phyloP scores from a whole-genome alignment of 64 coral and sea anemone species.

The Catalaphyllia jardinei region DNA sequence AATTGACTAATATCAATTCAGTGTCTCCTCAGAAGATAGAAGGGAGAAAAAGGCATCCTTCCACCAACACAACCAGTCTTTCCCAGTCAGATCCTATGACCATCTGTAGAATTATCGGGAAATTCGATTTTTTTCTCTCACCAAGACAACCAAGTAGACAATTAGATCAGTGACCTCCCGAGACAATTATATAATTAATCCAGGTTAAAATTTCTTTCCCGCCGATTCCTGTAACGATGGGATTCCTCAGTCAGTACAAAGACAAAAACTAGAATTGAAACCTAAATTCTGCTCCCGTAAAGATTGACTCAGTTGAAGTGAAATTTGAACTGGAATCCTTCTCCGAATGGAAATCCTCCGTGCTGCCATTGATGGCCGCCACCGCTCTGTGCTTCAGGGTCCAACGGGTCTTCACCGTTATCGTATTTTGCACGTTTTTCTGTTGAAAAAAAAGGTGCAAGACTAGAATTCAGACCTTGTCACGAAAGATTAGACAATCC shows the following conservation, averaged over 20 bases:
- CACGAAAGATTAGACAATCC: no score
- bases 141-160: not conserved
- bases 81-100: no score
- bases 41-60: not conserved
- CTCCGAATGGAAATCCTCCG: constrained; percentile 79
- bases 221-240: not conserved
- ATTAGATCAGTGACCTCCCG: not conserved
- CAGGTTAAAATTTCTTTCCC: not conserved
- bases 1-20: not conserved
- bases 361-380: constrained; percentile 78
- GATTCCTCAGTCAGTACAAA: not conserved
- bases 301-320: constrained; percentile 82
- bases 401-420: constrained; percentile 92
- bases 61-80: not conserved
- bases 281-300: not conserved
- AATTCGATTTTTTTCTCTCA: not conserved
- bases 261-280: not conserved
- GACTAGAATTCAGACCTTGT: not conserved
- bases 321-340: constrained; percentile 99
- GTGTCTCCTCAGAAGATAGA: not conserved
- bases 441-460: constrained; percentile 43
- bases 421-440: constrained; percentile 98
- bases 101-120: not conserved
- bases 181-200: not conserved
- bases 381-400: constrained; percentile 91